These are phyloP conservation scores for Deilephila porcellus DNA, from an alignment of 2,888 invertebrate genomes.

Conservation along the genomic window DNA sequence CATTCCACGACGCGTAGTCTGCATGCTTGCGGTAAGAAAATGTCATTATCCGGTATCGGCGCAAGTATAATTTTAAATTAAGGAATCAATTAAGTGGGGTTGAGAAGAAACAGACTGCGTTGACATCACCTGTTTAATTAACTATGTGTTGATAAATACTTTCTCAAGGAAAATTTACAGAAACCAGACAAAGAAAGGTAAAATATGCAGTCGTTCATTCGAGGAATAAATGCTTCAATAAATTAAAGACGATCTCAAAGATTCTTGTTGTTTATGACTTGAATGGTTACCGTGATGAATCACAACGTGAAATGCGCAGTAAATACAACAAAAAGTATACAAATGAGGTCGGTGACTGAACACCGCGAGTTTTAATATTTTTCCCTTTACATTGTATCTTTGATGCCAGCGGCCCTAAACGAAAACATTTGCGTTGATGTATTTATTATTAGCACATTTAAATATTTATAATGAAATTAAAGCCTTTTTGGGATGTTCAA, in stretches of 20 bases:
- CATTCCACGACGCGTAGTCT: background rate
- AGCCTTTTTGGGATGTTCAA: background rate
- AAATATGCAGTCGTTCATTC: slow-evolving; percentile 45
- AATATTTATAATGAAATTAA: background rate
- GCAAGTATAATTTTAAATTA: background rate
- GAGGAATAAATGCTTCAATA: slow-evolving; percentile 43
- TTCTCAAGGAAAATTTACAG: slow-evolving; percentile 37
- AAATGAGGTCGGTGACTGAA: slow-evolving; percentile 50
- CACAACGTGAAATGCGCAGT: slow-evolving; percentile 44
- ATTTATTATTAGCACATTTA: background rate
- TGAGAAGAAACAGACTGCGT: background rate
- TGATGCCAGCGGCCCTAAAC: background rate
- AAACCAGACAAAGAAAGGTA: slow-evolving; percentile 42
- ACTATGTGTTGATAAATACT: background rate
- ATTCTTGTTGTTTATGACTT: slow-evolving; percentile 39
- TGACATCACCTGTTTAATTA: slow-evolving; percentile 7
- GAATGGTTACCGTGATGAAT: slow-evolving; percentile 53
- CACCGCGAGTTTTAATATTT: slow-evolving; percentile 25
- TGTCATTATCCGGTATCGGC: background rate
- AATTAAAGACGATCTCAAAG: slow-evolving; percentile 41
- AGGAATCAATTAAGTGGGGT: background rate
- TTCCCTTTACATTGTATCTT: background rate
- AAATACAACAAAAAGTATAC: slow-evolving; percentile 41
- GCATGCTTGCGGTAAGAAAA: background rate
- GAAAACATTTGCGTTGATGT: background rate